These are phyloP conservation scores for Pachypeltis micranthus DNA, from an alignment of 1,140 invertebrate genomes.

Conservation along the genomic window DNA sequence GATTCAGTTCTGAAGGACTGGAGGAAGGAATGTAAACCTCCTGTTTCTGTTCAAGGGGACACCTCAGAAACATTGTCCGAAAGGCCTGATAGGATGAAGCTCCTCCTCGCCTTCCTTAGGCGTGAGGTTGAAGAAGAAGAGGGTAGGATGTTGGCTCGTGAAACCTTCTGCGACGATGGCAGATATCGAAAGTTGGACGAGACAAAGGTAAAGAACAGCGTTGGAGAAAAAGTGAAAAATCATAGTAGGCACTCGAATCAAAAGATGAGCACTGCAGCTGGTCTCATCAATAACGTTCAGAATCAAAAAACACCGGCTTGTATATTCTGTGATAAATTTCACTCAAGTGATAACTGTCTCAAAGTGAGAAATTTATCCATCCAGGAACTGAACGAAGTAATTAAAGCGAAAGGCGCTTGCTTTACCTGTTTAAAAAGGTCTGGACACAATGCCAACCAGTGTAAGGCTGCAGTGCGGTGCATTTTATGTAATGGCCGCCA, in stretches of 20 bases:
- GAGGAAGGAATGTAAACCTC: not conserved
- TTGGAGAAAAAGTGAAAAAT: not conserved
- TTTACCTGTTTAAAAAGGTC: not conserved
- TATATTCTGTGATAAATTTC: not conserved
- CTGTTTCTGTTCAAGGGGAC: not conserved
- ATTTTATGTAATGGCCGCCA: not conserved
- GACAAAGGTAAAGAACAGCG: not conserved
- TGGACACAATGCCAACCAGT: not conserved
- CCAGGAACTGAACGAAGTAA: not conserved
- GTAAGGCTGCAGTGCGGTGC: not conserved
- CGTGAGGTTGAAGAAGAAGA: not conserved
- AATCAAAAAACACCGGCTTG: not conserved
- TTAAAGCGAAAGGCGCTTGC: not conserved
- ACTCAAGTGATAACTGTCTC: not conserved
- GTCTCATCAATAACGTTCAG: not conserved
- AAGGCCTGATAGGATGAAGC: not conserved
- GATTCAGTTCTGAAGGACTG: not conserved
- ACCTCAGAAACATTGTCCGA: not conserved
- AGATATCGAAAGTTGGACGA: not conserved
- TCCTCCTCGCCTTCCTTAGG: not conserved
- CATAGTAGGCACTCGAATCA: not conserved
- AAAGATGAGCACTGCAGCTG: not conserved
- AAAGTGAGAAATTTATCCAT: not conserved
- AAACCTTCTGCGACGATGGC: not conserved
- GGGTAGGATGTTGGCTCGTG: not conserved